Evolutionary conservation across 2,113 vertebrate species (phyloP).

Genomic region (Montifringilla adamsi): DNA sequence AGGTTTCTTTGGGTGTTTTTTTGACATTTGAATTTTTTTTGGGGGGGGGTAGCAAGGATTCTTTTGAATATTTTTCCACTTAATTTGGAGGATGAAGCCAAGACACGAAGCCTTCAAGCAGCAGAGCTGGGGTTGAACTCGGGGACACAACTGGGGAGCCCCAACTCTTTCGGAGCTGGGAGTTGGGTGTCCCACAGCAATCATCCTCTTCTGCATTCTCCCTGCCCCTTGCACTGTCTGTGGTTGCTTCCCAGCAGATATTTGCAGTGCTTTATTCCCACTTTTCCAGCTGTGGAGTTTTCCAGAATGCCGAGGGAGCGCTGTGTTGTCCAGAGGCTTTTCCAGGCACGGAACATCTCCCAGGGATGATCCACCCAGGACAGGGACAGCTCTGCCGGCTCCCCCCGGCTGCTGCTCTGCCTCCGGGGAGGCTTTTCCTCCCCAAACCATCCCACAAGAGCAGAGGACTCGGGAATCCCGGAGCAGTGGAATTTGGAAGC

Average conservation of each 20-base stretch:
- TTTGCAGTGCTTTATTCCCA: background rate
- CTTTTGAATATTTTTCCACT: background rate
- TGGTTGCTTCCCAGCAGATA: background rate
- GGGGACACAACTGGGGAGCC: background rate
- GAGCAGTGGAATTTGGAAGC: background rate
- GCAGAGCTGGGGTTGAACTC: too few species aligned
- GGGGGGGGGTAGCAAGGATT: background rate
- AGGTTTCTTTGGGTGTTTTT: background rate
- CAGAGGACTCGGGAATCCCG: background rate
- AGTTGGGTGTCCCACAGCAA: background rate
- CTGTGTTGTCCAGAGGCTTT: fast-evolving
- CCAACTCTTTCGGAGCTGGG: background rate
- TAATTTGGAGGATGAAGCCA: background rate
- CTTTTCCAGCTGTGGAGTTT: background rate
- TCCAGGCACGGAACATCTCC: background rate
- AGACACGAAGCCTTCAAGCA: too few species aligned
- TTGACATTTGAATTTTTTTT: background rate
- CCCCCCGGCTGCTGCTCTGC: background rate
- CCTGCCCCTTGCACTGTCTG: background rate
- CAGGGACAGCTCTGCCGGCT: background rate
- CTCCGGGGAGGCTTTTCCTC: background rate
- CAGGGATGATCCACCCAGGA: fast-evolving
- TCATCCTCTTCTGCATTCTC: fast-evolving
- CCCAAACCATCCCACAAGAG: background rate
- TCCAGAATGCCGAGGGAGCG: background rate